Conservation (phyloP, 2,888 invertebrate species). For the Epirrhoe tristata region DNA sequence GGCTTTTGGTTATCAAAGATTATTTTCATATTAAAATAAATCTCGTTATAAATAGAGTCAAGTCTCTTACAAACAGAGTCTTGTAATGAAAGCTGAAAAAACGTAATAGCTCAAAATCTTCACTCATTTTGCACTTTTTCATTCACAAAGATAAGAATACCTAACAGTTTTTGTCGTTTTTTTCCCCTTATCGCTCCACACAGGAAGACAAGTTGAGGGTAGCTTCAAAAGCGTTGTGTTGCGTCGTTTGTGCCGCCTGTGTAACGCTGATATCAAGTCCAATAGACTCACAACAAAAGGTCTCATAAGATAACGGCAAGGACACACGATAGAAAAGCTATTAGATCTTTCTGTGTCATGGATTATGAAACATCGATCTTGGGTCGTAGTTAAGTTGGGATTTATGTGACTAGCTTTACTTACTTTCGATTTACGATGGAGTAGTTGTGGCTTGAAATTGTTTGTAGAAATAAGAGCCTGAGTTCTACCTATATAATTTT, state of each 20-base stretch:
- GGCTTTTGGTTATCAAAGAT: no score
- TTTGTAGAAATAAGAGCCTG: no score
- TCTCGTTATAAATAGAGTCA: no score
- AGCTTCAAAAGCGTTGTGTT: slow-evolving; percentile 13
- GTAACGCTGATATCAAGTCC: slow-evolving; percentile 36
- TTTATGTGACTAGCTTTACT: slow-evolving; percentile 14
- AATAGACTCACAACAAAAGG: slow-evolving; percentile 36
- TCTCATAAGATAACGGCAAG: slow-evolving; percentile 24
- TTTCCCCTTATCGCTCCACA: slow-evolving; percentile 26
- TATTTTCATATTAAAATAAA: no score
- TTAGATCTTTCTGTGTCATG: slow-evolving; percentile 12
- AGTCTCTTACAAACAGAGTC: no score
- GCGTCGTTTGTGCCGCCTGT: slow-evolving; percentile 24
- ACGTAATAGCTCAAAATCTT: not conserved
- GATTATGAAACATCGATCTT: slow-evolving; percentile 19
- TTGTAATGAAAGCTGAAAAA: not conserved
- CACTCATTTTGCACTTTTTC: not conserved
- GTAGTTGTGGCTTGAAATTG: no score
- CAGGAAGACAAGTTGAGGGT: slow-evolving; percentile 32
- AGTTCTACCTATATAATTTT: no score
- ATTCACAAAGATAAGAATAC: slow-evolving; percentile 10
- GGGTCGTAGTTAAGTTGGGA: slow-evolving; percentile 6
- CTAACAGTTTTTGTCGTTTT: slow-evolving; percentile 13
- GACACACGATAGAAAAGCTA: slow-evolving; percentile 29
- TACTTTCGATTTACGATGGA: not conserved